Conservation (phyloP, 2,888 invertebrate species). For the Cataglyphis albicans region DNA sequence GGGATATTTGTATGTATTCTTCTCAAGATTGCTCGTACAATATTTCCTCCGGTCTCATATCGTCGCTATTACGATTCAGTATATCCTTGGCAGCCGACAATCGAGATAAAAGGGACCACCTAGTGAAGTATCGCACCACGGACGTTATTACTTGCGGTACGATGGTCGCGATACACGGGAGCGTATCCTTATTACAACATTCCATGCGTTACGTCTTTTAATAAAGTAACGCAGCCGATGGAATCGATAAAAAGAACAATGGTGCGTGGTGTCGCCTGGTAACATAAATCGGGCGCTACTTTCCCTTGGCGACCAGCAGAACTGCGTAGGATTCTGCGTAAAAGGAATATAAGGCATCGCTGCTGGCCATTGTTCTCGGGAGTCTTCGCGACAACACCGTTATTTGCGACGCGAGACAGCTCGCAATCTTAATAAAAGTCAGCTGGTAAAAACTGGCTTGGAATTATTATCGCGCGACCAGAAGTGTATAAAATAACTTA, state of each 20-base stretch:
- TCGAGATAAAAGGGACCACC: slow-evolving; percentile 39
- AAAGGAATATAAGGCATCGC: slow-evolving; percentile 30
- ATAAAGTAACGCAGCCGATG: slow-evolving; percentile 45
- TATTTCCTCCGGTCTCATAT: neutral
- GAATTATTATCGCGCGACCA: slow-evolving; percentile 22
- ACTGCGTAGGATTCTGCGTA: slow-evolving; percentile 13
- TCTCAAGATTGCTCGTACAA: neutral
- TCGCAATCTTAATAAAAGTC: slow-evolving; percentile 53
- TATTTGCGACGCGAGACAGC: slow-evolving; percentile 30
- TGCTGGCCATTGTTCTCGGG: slow-evolving; percentile 19
- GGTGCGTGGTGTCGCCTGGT: slow-evolving; percentile 28
- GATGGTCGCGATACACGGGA: neutral
- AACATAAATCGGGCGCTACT: slow-evolving; percentile 28
- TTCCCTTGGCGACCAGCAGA: neutral
- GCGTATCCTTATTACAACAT: slow-evolving; percentile 43
- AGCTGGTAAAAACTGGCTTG: slow-evolving; percentile 31
- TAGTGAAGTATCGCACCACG: slow-evolving; percentile 27
- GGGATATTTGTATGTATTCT: neutral
- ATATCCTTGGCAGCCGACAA: neutral
- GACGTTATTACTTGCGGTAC: slow-evolving; percentile 37
- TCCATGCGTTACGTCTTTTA: slow-evolving; percentile 25
- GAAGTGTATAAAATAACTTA: slow-evolving; percentile 14
- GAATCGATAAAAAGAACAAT: slow-evolving; percentile 54
- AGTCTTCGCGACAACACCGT: slow-evolving; percentile 24
- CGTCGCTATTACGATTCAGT: neutral